A percentile compares a stretch with the other conserved stretches of the same genome.
These are phyloP conservation scores for Myotis davidii DNA, from an alignment of 2,113 vertebrate species.

Conservation along the genomic window DNA sequence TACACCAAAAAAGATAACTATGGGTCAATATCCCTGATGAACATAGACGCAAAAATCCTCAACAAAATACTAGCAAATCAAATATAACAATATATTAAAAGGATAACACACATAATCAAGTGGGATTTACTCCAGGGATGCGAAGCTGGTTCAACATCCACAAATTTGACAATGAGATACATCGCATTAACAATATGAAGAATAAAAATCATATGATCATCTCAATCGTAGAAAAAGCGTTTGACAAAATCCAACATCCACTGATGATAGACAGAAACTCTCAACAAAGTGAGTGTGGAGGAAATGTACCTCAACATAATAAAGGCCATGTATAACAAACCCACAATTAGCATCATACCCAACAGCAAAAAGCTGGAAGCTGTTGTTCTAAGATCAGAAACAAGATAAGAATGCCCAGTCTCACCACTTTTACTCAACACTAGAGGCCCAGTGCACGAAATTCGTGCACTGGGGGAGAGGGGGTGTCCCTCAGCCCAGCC, in stretches of 20 bases:
- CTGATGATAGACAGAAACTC: neutral
- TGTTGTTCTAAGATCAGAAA: neutral
- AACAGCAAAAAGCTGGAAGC: neutral
- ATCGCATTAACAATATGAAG: neutral
- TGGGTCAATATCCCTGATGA: neutral
- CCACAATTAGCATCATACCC: neutral
- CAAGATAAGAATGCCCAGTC: neutral
- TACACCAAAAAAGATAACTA: neutral
- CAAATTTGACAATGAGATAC: neutral
- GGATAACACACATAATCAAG: neutral
- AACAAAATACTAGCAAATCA: neutral
- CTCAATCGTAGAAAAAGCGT: neutral
- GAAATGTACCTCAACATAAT: neutral
- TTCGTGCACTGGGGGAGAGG: too few species aligned
- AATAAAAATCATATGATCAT: neutral
- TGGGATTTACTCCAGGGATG: neutral
- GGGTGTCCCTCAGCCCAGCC: too few species aligned
- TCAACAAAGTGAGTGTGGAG: neutral
- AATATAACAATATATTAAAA: neutral
- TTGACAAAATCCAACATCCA: neutral
- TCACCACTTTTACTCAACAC: neutral
- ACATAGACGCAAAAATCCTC: neutral
- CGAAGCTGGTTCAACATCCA: neutral
- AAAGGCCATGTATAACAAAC: neutral
- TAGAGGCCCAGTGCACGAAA: too few species aligned